Evolutionary conservation across 1,140 invertebrate species (phyloP), one percentile per base, ranked within the genome.

Genomic region (Bombus fervidus): DNA sequence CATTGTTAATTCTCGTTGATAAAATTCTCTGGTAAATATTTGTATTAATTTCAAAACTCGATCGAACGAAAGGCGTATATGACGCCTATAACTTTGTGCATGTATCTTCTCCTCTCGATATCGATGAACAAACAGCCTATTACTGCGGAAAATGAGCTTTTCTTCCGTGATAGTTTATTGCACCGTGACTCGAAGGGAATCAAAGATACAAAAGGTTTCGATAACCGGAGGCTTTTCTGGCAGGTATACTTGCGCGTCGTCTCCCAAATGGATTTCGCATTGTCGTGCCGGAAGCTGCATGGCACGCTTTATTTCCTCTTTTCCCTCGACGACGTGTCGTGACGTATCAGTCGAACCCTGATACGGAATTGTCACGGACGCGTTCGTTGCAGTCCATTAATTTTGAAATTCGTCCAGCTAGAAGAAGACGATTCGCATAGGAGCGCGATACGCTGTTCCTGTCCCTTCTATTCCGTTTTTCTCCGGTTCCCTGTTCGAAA

Each of bases 251-350:
- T 3, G 76, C 76, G 66, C 53, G 68, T 64, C 68, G 64, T 85
- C 77, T 80, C 6, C 68, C 77, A 85, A 85, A 80, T 80, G 83
- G 39, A 80, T 85, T 85, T 80, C 68, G 9, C 68, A 64, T 80
- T 80, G 76, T 79, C 47, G 74, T 64, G 66, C 34, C 68, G 37
- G 25, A 5, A 43, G 34, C 62, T 59, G 41, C 18, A 39, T 37
- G 43, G 3, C 66, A 47, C 76, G 39, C 25, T 72, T 59, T 84
- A 84, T 47, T 84, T 72, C 39, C 53, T 43, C 34, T 78, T 34
- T 22, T 31, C 66, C 28, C 18, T 57, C 8, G 43, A 1, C 34
- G n/a, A 41, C 31, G 43, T 59, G 31, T 43, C 81, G n/a, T 13
- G 13, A 66, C 31, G n/a, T 34, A 66, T 18, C 64, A 0, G 2